phyloP scores from a whole-genome alignment of 2,797 vertebrate genomes.

The Chaunax sp. region DNA sequence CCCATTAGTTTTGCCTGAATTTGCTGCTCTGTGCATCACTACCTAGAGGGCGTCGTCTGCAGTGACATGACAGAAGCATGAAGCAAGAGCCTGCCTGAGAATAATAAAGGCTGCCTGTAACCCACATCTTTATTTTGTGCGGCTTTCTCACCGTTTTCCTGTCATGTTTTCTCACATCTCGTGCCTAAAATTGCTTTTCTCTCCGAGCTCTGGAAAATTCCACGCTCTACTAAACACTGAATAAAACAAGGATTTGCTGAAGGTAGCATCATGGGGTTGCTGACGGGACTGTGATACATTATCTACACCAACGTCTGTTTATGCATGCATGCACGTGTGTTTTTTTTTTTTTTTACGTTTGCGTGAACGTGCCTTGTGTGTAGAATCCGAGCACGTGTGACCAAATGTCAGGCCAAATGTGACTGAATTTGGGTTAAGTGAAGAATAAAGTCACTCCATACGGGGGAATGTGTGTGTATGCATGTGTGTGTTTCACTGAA shows the following conservation, averaged over 20 bases:
- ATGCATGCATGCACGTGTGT: conserved; percentile 23
- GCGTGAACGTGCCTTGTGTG: neutral
- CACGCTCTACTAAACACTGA: conserved; percentile 42
- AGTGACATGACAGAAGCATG: conserved; percentile 9
- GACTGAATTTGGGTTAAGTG: conserved; percentile 70
- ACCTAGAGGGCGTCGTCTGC: conserved; percentile 16
- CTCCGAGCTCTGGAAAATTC: conserved; percentile 40
- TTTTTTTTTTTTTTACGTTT: conserved; percentile 1
- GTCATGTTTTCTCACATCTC: conserved; percentile 28
- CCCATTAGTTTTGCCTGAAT: conserved; percentile 52
- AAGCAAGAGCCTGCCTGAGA: conserved; percentile 29
- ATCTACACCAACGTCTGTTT: conserved; percentile 29
- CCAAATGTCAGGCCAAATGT: conserved; percentile 44
- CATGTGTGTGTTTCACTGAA: conserved; percentile 51
- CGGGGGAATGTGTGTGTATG: conserved; percentile 18
- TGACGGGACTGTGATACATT: conserved; percentile 28
- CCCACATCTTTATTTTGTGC: conserved; percentile 36
- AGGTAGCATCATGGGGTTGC: conserved; percentile 24
- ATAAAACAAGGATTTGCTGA: conserved; percentile 52
- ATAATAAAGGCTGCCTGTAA: conserved; percentile 26
- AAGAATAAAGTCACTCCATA: conserved; percentile 54
- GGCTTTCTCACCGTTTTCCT: conserved; percentile 19
- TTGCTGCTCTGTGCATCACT: conserved; percentile 32
- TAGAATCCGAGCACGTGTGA: conserved; percentile 15
- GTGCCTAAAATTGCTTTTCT: conserved; percentile 45